phyloP scores from a whole-genome alignment of 2,888 invertebrate genomes.

The Gonocerus acuteangulatus region DNA sequence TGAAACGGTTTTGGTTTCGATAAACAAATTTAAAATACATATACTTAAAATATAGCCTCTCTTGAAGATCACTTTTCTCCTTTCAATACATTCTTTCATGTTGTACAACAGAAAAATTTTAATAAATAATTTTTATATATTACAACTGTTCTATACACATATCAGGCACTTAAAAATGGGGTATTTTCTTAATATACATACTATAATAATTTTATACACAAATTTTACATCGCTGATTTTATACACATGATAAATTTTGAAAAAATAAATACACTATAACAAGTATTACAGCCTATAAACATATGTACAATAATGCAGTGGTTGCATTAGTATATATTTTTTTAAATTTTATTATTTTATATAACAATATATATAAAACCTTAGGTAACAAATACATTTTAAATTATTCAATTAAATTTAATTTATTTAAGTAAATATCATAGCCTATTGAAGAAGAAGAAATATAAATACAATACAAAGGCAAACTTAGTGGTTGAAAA shows the following conservation, averaged over 20 bases:
- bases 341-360: conserved; percentile 1
- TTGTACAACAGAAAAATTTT: not conserved
- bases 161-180: conserved; percentile 4
- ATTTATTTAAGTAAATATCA: too few relatives aligned
- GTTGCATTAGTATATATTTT: not conserved
- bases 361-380: conserved; percentile 4
- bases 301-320: conserved; percentile 6
- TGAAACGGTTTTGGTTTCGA: not conserved
- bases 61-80: not conserved
- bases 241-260: conserved; percentile 4
- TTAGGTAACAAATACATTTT: conserved; percentile 12
- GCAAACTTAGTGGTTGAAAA: not conserved
- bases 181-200: not conserved
- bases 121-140: conserved; percentile 11
- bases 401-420: not conserved
- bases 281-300: conserved; percentile 13
- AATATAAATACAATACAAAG: too few relatives aligned
- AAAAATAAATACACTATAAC: conserved; percentile 17
- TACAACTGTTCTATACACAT: conserved; percentile 2
- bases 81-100: not conserved
- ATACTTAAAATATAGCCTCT: conserved; percentile 14
- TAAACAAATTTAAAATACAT: conserved; percentile 10
- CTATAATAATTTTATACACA: conserved; percentile 7
- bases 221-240: conserved; percentile 10
- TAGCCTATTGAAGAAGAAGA: too few relatives aligned